Conservation (phyloP, 2,888 invertebrate genomes). For the Drosophila falleni region DNA sequence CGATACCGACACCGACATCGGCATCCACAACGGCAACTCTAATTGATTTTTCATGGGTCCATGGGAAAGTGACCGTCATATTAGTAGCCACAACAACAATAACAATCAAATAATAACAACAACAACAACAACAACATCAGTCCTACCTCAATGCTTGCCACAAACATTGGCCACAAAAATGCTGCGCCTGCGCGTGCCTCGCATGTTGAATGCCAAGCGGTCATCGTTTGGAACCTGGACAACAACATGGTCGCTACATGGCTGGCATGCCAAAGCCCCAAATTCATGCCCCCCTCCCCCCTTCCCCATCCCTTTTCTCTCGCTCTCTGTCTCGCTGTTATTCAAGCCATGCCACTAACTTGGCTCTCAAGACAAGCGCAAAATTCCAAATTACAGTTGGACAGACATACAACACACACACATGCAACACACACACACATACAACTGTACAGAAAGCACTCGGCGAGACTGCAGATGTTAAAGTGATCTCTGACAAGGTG, state of each 20-base stretch:
- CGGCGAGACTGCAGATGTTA: no score
- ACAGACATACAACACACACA: slow-evolving; percentile 16
- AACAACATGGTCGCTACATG: slow-evolving; percentile 48
- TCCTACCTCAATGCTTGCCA: slow-evolving; percentile 67
- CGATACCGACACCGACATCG: slow-evolving; percentile 1
- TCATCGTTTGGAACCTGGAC: slow-evolving; percentile 20
- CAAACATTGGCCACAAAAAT: slow-evolving; percentile 46
- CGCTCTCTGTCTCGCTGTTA: background rate
- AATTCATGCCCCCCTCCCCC: background rate
- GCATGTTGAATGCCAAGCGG: slow-evolving; percentile 51
- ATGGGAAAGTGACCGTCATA: slow-evolving; percentile 65
- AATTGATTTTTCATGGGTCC: slow-evolving; percentile 67
- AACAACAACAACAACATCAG: slow-evolving; percentile 30
- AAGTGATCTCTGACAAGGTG: no score
- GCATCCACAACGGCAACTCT: slow-evolving; percentile 38
- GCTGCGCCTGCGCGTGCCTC: slow-evolving; percentile 74
- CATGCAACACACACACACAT: background rate
- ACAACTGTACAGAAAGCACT: no score
- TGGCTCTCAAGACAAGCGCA: slow-evolving; percentile 27
- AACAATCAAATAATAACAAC: background rate
- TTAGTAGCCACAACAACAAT: slow-evolving; percentile 9
- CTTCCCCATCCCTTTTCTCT: background rate
- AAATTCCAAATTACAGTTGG: slow-evolving; percentile 51
- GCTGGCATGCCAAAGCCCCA: slow-evolving; percentile 50
- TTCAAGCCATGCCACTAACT: slow-evolving; percentile 9